Base-by-base conservation (phyloP, 2,888 invertebrate species). In the Trilocha varians region DNA sequence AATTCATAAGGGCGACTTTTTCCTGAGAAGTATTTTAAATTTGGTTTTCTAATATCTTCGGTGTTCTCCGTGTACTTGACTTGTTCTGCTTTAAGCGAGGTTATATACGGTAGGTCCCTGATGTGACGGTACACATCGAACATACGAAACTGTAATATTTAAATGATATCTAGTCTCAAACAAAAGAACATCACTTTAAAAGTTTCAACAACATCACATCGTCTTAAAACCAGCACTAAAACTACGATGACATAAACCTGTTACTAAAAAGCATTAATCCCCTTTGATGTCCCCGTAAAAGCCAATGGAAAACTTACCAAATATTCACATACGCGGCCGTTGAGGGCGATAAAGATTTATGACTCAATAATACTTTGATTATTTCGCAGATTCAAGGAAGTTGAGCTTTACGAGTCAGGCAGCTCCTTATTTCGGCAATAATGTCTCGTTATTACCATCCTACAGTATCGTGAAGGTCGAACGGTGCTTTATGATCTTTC, bases 361-460 rank as follows among this genome's bases (percentile, higher is more conserved):
- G 64, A 62, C 65, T 65, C 76, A 74, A 80, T 80, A 79, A 80
- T 75, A 74, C 76, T 79, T 77, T 78, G 78, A 78, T 78, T 76
- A 79, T 78, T 72, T 76, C 74, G 71, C 70, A 77, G 78, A 78
- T 80, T 80, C 73, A 62, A 65, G 70, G 68, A 74, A 74, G 70
- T 78, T 68, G 70, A 71, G 63, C 70, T 82, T 80, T 82, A 80
- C 70, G 77, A 66, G 64, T 65, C 70, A 68, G 65, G 68, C 68
- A 65, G 69, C 65, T 72, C 63, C 72, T 74, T 76, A 78, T 74
- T 78, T 71, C 67, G 68, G 71, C 62, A 74, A 77, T 78, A 75
- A 78, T 73, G 65, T 67, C 59, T 57, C 56, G 59, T 62, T 68
- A 70, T 72, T 69, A 63, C 66, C 64, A 61, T 58, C 62, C 59